A percentile compares a stretch with the other conserved stretches of the same genome.
Conservation (phyloP, 53 echinoderm and acorn worm genomes). For the Antedon mediterranea region DNA sequence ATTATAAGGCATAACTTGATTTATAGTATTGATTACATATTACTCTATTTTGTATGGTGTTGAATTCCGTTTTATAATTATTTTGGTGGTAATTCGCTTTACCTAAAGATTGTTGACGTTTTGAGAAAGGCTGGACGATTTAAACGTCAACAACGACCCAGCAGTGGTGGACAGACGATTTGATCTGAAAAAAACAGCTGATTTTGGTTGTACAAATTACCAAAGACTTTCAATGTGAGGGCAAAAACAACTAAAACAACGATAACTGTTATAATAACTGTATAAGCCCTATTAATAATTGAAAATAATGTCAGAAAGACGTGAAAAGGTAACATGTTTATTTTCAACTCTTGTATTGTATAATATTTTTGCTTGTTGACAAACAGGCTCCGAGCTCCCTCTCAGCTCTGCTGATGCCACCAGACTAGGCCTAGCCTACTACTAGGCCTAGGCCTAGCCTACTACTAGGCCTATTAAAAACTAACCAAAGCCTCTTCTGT, state of each 20-base stretch:
- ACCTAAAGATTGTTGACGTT: not conserved
- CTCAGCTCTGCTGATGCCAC: too few species aligned
- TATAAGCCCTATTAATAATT: not conserved
- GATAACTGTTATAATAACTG: constrained; percentile 1
- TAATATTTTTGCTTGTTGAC: too few species aligned
- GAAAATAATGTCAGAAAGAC: not conserved
- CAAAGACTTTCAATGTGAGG: not conserved
- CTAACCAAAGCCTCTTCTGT: too few species aligned
- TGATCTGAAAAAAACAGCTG: not conserved
- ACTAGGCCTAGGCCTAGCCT: too few species aligned
- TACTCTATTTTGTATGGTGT: not conserved
- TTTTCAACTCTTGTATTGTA: too few species aligned
- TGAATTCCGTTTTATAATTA: not conserved
- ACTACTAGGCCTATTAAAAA: too few species aligned
- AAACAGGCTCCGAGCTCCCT: too few species aligned
- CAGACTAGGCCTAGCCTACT: too few species aligned
- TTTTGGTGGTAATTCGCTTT: not conserved
- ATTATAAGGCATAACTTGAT: not conserved
- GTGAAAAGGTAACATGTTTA: not conserved
- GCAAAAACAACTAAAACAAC: not conserved
- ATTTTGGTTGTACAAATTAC: not conserved
- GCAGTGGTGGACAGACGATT: not conserved
- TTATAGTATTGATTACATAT: not conserved
- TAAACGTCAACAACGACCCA: not conserved
- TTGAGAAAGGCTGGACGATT: not conserved